Conservation (phyloP, 2,888 invertebrate species). For the Trypoxylon attenuatum region DNA sequence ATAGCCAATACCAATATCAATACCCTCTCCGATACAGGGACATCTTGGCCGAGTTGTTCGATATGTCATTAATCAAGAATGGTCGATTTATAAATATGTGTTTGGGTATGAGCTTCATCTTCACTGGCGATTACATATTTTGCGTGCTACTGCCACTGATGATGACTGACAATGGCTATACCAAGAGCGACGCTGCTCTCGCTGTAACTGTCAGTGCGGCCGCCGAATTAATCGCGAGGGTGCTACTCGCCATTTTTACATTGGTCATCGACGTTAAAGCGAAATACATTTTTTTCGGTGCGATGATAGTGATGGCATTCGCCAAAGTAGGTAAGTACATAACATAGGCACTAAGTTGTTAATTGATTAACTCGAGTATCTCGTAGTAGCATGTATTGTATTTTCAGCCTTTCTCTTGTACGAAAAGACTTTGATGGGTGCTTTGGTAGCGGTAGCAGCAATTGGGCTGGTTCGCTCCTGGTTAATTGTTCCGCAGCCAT, state of each 20-base stretch:
- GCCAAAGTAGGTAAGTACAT: slow-evolving; percentile 80
- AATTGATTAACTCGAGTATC: too few relatives aligned
- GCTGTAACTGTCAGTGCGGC: slow-evolving; percentile 83
- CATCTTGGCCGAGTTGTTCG: slow-evolving; percentile 60
- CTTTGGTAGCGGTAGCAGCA: slow-evolving; percentile 78
- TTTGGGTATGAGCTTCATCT: slow-evolving; percentile 81
- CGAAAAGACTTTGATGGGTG: slow-evolving; percentile 77
- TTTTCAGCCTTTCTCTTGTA: slow-evolving; percentile 78
- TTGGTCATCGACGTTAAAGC: slow-evolving; percentile 80
- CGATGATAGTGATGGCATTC: slow-evolving; percentile 81
- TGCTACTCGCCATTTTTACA: slow-evolving; percentile 80
- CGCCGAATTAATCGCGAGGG: slow-evolving; percentile 81
- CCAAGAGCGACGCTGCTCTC: slow-evolving; percentile 79
- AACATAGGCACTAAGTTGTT: too few relatives aligned
- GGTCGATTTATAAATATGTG: slow-evolving; percentile 78
- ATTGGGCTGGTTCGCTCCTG: slow-evolving; percentile 84
- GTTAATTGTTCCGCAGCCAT: slow-evolving; percentile 82
- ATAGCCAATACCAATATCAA: too few relatives aligned
- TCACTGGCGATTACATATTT: slow-evolving; percentile 83
- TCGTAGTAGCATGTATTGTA: background rate
- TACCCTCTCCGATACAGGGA: slow-evolving; percentile 44
- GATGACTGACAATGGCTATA: slow-evolving; percentile 78
- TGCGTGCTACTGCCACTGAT: slow-evolving; percentile 82
- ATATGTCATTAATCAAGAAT: slow-evolving; percentile 67
- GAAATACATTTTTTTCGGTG: slow-evolving; percentile 80